Percentiles rank a stretch among this genome's conserved stretches.
These are phyloP conservation scores for Invenusta paracnida DNA, from an alignment of 2,888 invertebrate species.

Conservation along the genomic window DNA sequence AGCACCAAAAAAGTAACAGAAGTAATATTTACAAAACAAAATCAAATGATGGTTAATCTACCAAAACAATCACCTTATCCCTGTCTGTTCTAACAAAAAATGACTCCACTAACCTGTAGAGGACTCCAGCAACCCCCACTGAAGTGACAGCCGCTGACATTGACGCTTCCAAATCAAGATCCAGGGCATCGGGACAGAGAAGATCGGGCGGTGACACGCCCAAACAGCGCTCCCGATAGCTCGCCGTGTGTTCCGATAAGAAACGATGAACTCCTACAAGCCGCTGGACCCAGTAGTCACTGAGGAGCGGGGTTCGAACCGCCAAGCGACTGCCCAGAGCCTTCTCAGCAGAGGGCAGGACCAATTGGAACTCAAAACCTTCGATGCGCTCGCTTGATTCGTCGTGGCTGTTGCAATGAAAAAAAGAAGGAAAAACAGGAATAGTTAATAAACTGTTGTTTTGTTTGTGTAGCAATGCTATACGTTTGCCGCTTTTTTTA, in stretches of 20 bases:
- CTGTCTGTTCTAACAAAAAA: too few relatives aligned
- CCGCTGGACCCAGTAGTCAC: conserved; percentile 50
- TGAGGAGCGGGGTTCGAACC: conserved; percentile 50
- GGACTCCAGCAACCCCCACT: background rate
- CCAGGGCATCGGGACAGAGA: conserved; percentile 48
- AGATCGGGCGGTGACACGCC: conserved; percentile 53
- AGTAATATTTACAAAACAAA: too few relatives aligned
- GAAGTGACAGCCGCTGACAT: background rate
- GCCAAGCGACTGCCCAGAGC: conserved; percentile 54
- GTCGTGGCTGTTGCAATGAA: background rate
- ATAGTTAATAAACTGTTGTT: too few relatives aligned
- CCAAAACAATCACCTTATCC: too few relatives aligned
- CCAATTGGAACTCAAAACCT: conserved; percentile 48
- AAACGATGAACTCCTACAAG: conserved; percentile 52
- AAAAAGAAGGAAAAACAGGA: conserved; percentile 4
- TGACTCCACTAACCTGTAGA: background rate
- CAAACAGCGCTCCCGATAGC: conserved; percentile 52
- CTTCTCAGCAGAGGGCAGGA: conserved; percentile 53
- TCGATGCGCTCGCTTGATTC: conserved; percentile 33
- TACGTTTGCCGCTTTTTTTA: too few relatives aligned
- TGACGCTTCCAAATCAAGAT: background rate
- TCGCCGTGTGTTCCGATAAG: conserved; percentile 49
- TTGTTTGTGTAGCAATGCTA: too few relatives aligned
- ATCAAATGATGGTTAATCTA: too few relatives aligned
- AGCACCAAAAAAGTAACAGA: too few relatives aligned